Evolutionary conservation across 2,113 vertebrate species (phyloP), one percentile per base, ranked within the genome.

Genomic region (Etia nguti): DNA sequence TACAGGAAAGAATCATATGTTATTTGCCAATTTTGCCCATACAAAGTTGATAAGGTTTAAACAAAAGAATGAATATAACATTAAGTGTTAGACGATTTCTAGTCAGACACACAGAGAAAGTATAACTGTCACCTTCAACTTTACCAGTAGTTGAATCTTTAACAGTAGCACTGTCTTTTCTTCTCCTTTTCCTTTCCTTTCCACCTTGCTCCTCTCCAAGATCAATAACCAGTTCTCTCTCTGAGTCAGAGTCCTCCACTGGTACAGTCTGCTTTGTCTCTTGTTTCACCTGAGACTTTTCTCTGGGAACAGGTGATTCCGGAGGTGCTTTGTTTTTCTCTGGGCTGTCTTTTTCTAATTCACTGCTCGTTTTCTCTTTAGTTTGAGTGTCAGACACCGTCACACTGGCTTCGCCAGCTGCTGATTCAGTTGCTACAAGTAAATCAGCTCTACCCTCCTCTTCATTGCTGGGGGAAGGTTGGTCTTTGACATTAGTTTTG

Each of bases 171-270:
- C 93, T 87, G 20, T 98, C 98, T 94, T 98, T 99, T 95, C 96
- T 98, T 90, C 85, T 96, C 95, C 97, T 98, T 68, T 97, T 98
- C 89, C 97, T 97, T 91, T 98, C 98, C 87, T 97, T 97, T 79
- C 97, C 95, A 80, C 97, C 96, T 56, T 97, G 97, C 87, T 99
- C 98, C 84, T 99, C 99, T 68, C 98, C 99, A 1, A 99, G 96
- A 86, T 99, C 99, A 70, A 99, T 99, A 83, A 99, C 98, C 20
- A 99, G 97, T 94, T 99, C 98, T 11, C 97, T 97, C 94, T 99
- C 99, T 0, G 98, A 99, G 92, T 99, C 98, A 2, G 98, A 99
- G 95, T 99, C 99, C 92, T 98, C 98, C 10, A 97, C 96, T 7
- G 94, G 84, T 2, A 95, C 95, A 6, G 96, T 94, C 52, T 97